Conservation (phyloP, 2,888 invertebrate species). For the Drosophila austrosaltans region DNA sequence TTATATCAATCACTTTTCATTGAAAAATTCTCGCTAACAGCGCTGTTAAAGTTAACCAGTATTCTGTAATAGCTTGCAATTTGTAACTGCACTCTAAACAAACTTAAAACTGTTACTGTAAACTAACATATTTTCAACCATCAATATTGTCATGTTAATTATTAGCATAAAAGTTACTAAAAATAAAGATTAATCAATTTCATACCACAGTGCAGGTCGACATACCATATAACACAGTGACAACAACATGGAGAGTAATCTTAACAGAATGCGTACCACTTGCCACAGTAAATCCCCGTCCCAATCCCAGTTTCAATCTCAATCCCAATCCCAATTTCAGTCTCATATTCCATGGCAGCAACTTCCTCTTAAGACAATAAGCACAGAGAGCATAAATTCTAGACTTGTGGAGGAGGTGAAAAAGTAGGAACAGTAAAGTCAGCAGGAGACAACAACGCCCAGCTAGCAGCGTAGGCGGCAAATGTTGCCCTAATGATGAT, state of each 20-base stretch:
- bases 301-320: slow-evolving; percentile 41
- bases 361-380: slow-evolving; percentile 72
- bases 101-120: no score
- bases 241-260: slow-evolving; percentile 29
- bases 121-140: no score
- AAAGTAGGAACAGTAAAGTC: slow-evolving; percentile 25
- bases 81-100: no score
- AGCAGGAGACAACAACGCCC: slow-evolving; percentile 51
- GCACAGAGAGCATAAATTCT: slow-evolving; percentile 49
- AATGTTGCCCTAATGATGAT: slow-evolving; percentile 72
- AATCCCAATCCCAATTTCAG: slow-evolving; percentile 14
- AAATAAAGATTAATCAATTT: neutral
- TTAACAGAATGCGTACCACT: slow-evolving; percentile 43
- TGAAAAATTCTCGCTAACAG: no score
- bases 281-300: slow-evolving; percentile 14
- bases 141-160: neutral
- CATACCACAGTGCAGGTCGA: slow-evolving; percentile 18
- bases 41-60: no score
- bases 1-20: no score
- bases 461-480: slow-evolving; percentile 63
- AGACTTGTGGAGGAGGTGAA: slow-evolving; percentile 28
- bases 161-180: neutral
- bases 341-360: slow-evolving; percentile 22
- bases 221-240: slow-evolving; percentile 19
- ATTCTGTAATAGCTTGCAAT: no score